Evolutionary conservation across 2,113 vertebrate species (phyloP).

Genomic region (Hydropotes inermis): DNA sequence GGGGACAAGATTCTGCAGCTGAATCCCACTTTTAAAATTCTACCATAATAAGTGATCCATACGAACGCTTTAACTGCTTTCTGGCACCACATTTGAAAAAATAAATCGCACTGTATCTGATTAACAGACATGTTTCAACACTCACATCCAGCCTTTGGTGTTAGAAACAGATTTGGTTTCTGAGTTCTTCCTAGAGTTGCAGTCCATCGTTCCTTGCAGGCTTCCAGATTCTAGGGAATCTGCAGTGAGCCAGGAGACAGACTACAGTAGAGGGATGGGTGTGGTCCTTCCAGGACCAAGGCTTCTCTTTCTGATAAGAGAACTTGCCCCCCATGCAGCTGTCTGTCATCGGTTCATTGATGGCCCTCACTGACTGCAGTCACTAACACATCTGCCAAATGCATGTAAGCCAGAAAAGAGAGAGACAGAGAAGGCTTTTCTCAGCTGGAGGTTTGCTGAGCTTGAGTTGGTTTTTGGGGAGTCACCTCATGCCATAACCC

Average conservation of each 20-base stretch:
- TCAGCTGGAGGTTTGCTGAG: background rate
- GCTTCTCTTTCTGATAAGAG: background rate
- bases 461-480: background rate
- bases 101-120: background rate
- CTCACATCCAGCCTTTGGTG: background rate
- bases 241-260: background rate
- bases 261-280: background rate
- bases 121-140: background rate
- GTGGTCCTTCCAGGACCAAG: background rate
- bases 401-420: background rate
- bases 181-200: background rate
- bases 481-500: background rate
- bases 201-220: background rate
- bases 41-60: background rate
- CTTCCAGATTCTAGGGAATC: background rate
- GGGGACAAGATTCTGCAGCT: background rate
- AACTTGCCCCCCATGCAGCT: background rate
- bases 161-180: background rate
- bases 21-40: background rate
- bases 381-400: background rate
- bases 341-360: background rate
- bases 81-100: background rate
- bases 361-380: background rate
- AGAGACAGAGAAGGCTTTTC: background rate
- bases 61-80: background rate